A percentile compares a stretch with the other conserved stretches of the same genome.
Conservation (phyloP, 1,140 invertebrate species). For the Lepidostoma basale region DNA sequence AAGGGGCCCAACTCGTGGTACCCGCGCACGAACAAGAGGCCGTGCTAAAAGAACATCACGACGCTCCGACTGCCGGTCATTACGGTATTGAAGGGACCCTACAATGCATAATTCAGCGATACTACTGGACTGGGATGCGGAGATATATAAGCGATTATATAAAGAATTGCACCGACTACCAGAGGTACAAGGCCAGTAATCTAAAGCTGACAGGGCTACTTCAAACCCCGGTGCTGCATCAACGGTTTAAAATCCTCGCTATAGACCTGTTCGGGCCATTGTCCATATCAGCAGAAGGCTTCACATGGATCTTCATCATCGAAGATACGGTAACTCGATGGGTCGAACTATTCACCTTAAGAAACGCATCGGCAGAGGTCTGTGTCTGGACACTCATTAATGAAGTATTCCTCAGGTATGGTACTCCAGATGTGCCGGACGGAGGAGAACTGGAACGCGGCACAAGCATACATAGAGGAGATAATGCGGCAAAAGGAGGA, state of each 20-base stretch:
- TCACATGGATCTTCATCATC: conserved; percentile 47
- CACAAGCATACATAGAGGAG: too few species aligned
- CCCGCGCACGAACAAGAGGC: conserved; percentile 6
- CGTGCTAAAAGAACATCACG: conserved; percentile 43
- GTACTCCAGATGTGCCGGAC: too few species aligned
- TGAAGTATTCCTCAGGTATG: conserved; percentile 52
- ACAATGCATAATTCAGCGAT: conserved; percentile 39
- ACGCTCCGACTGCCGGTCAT: conserved; percentile 47
- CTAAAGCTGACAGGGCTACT: not conserved
- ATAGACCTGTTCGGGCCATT: not conserved
- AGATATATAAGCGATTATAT: not conserved
- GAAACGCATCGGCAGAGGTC: conserved; percentile 47
- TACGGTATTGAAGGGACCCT: conserved; percentile 47
- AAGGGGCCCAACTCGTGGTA: conserved; percentile 1
- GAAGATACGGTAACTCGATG: conserved; percentile 48
- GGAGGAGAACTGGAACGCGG: too few species aligned
- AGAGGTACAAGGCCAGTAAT: not conserved
- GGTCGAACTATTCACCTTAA: conserved; percentile 49
- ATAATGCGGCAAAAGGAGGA: too few species aligned
- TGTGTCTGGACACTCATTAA: conserved; percentile 51
- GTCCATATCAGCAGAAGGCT: conserved; percentile 33
- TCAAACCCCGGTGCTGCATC: not conserved
- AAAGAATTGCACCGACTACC: not conserved
- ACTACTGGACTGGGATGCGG: conserved; percentile 44
- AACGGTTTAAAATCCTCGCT: not conserved